Evolutionary conservation across 2,797 vertebrate species (phyloP), one percentile per base, ranked within the genome.

Genomic region (Sphenopsis melanotis): DNA sequence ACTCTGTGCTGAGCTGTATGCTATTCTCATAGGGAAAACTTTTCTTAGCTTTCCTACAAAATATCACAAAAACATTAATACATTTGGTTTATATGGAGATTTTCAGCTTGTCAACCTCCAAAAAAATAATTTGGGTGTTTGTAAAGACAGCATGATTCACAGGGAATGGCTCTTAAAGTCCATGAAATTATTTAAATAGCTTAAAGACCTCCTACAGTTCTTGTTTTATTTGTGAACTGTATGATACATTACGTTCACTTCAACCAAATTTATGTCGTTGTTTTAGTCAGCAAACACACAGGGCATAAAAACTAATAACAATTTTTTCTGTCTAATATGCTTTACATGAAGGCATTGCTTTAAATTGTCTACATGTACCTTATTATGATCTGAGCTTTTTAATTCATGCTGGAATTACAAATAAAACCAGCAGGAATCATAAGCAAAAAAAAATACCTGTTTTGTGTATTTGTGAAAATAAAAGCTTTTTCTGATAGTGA

Each of bases 181-280:
- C 83, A 44, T 65, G 87, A 94, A 95, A 74, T 89, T 96, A 78
- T 95, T 95, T 85, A 94, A 95, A 95, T 92, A 94, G 53, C 65
- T 93, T 84, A 66, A 91, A 95, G 79, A 94, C 59, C 49, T 83
- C 89, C 89, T 78, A 76, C 75, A 76, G 85, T 71, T 95, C 41
- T 36, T 90, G 30, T 74, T 96, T 91, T 80, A 93, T 95, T 95
- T 95, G 84, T 95, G 87, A 96, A 76, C 37, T 84, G 37, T 47
- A 69, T 93, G 46, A 90, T 41, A 94, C 70, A 70, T 75, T 96
- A 66, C 2, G 0, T 84, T 96, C 77, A 72, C 55, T 95, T 93
- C 70, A 96, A 63, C 21, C 17, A 57, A 65, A 30, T 95, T 88
- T 77, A 86, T 85, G 46, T 77, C 93, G 39, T 72, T 95, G 55